Conservation (phyloP, 2,888 invertebrate genomes). For the Arctia plantaginis region DNA sequence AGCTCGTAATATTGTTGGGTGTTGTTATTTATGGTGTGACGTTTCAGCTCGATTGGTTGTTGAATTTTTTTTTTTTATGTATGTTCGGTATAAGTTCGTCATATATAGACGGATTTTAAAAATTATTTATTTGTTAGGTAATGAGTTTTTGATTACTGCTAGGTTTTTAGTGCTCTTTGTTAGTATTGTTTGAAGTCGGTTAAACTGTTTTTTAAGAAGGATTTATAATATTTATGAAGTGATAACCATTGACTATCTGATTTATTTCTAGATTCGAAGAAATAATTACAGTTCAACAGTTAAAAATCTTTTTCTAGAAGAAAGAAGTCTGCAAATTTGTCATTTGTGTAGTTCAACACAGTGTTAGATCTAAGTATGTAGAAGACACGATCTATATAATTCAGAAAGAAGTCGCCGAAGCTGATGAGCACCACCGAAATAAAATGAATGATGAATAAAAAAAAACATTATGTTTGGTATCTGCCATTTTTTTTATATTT, state of each 20-base stretch:
- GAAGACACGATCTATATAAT: background rate
- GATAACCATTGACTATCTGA: background rate
- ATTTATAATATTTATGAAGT: too few relatives aligned
- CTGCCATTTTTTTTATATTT: too few relatives aligned
- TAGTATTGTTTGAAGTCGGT: too few relatives aligned
- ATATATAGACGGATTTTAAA: too few relatives aligned
- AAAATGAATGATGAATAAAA: too few relatives aligned
- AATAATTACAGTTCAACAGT: background rate
- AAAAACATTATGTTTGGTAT: too few relatives aligned
- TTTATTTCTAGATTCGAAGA: background rate
- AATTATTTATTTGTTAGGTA: too few relatives aligned
- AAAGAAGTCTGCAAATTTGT: background rate
- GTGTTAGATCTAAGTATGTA: background rate
- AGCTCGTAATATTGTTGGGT: constrained; percentile 13
- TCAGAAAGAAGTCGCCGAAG: background rate
- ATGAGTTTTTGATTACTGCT: too few relatives aligned
- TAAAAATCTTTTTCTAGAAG: background rate
- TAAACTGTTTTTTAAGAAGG: too few relatives aligned
- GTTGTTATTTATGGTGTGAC: constrained; percentile 8
- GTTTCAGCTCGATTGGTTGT: background rate
- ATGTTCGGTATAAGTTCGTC: too few relatives aligned
- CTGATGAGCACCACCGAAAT: background rate
- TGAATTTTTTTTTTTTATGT: constrained; percentile 4
- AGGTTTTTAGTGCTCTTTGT: too few relatives aligned
- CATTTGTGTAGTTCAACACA: background rate